A percentile compares a stretch with the other conserved stretches of the same genome.
These are phyloP conservation scores for Matsumurasca onukii DNA, from an alignment of 1,140 invertebrate species.

Conservation along the genomic window DNA sequence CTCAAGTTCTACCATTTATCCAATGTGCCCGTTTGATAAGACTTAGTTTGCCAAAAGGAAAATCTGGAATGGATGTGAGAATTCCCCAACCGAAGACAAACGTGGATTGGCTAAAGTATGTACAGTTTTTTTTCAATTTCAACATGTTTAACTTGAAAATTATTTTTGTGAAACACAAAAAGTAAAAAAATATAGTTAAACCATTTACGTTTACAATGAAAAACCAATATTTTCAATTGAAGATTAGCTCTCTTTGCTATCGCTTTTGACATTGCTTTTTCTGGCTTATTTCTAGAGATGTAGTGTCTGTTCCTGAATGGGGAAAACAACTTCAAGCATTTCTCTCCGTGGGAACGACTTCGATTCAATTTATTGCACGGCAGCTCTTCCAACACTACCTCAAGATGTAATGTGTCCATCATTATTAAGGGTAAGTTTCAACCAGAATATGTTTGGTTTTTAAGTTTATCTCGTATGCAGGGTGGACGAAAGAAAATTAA, in stretches of 20 bases:
- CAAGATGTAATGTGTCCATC: constrained; percentile 1
- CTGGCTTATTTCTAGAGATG: constrained; percentile 11
- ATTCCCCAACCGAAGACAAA: constrained; percentile 16
- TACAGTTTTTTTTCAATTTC: not conserved
- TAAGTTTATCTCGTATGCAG: no score
- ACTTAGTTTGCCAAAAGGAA: constrained; percentile 6
- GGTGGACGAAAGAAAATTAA: no score
- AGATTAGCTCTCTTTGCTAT: no score
- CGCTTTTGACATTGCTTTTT: no score
- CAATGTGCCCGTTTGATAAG: not conserved
- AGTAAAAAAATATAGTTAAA: not conserved
- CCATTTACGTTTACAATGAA: no score
- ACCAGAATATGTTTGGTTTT: no score
- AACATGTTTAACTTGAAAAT: not conserved
- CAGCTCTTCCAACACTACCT: not conserved
- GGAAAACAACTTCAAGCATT: not conserved
- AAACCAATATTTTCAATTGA: no score
- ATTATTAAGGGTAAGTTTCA: constrained; percentile 9
- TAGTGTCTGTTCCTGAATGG: constrained; percentile 7
- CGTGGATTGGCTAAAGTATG: constrained; percentile 19
- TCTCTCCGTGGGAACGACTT: not conserved
- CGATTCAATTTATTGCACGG: not conserved
- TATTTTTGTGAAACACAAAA: no score
- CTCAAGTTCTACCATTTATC: constrained; percentile 5
- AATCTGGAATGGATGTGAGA: not conserved